These are phyloP conservation scores for Balaeniceps rex DNA, from an alignment of 2,113 vertebrate species.

Conservation along the genomic window DNA sequence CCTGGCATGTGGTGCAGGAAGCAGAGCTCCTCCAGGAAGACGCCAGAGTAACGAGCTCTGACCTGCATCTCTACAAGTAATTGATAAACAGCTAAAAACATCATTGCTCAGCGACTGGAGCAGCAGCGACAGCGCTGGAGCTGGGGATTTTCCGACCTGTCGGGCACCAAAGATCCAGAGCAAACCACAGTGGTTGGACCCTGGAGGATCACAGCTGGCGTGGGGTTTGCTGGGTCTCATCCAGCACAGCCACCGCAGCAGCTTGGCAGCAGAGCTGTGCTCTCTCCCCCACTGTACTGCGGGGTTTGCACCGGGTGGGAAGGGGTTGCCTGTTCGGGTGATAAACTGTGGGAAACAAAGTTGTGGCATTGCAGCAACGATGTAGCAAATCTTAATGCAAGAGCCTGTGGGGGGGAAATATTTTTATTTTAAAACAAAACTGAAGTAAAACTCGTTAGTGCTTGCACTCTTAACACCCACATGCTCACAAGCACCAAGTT, in stretches of 20 bases:
- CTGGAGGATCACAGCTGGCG: not conserved
- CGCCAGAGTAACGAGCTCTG: not conserved
- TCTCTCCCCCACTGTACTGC: not conserved
- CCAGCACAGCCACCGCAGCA: not conserved
- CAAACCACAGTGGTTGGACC: not conserved
- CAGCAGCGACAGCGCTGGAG: not conserved
- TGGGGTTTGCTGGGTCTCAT: not conserved
- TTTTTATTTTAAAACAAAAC: not conserved
- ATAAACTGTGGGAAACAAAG: not conserved
- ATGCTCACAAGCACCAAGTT: not conserved
- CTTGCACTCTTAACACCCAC: not conserved
- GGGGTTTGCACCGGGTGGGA: not conserved
- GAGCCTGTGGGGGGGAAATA: too few relatives aligned
- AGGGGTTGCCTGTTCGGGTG: not conserved
- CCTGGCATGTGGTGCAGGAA: constrained; percentile 28
- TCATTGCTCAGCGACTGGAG: not conserved
- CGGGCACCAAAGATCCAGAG: not conserved
- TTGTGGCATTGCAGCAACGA: not conserved
- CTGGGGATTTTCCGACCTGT: not conserved
- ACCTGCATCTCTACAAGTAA: not conserved
- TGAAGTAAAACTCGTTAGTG: not conserved
- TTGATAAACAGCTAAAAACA: not conserved
- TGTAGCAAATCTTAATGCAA: not conserved
- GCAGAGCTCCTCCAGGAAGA: constrained; percentile 3
- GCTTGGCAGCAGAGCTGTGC: not conserved